A percentile compares a stretch with the other conserved stretches of the same genome.
These are phyloP conservation scores for Limosa lapponica DNA, from an alignment of 2,797 vertebrate species.

Conservation along the genomic window DNA sequence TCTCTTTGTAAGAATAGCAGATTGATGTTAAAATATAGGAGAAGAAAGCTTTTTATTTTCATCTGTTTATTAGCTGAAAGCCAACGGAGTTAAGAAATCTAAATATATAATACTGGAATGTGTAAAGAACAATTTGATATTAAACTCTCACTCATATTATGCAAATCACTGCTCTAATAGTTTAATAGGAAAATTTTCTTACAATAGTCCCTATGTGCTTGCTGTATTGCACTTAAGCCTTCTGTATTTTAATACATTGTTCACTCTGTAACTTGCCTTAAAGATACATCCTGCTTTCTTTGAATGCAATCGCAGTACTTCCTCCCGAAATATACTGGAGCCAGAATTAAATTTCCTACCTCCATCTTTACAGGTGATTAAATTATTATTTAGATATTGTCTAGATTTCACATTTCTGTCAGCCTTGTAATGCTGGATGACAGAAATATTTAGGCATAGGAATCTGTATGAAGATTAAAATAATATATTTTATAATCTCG, in stretches of 20 bases:
- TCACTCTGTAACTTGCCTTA: background rate
- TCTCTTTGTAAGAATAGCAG: slow-evolving; percentile 51
- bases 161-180: background rate
- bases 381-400: background rate
- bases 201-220: background rate
- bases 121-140: background rate
- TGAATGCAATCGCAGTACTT: background rate
- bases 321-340: background rate
- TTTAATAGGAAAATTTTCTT: background rate
- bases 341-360: background rate
- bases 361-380: background rate
- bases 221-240: background rate
- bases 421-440: background rate
- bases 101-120: background rate
- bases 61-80: slow-evolving; percentile 52
- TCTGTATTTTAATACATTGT: background rate
- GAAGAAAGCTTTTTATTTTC: slow-evolving; percentile 23
- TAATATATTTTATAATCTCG: background rate
- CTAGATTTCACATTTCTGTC: background rate
- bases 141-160: background rate
- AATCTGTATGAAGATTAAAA: background rate
- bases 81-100: slow-evolving; percentile 20
- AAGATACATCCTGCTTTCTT: background rate
- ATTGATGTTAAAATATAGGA: slow-evolving; percentile 54
- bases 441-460: background rate